Conservation (phyloP, 2,113 vertebrate species). For the Ceuthmochares aereus region DNA sequence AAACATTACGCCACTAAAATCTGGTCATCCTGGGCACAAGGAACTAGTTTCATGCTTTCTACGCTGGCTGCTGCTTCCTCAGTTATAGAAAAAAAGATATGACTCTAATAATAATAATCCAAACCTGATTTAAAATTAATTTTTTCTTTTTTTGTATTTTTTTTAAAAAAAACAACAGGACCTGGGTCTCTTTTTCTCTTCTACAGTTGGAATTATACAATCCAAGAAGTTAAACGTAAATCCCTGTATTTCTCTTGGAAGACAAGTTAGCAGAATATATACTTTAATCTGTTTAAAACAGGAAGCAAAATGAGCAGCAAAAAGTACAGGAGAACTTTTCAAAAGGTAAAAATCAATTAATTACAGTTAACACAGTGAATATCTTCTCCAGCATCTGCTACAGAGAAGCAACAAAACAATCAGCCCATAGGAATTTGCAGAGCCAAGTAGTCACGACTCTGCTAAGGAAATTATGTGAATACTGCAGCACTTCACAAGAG, state of each 20-base stretch:
- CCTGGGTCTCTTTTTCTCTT: background rate
- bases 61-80: background rate
- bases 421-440: background rate
- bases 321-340: background rate
- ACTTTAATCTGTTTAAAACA: background rate
- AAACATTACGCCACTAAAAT: background rate
- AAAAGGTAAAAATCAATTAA: background rate
- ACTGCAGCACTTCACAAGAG: background rate
- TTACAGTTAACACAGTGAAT: background rate
- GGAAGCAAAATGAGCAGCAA: background rate
- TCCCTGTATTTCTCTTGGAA: rapidly evolving
- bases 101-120: background rate
- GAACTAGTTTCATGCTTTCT: background rate
- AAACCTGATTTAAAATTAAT: background rate
- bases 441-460: background rate
- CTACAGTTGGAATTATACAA: background rate
- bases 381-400: background rate
- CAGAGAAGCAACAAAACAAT: background rate
- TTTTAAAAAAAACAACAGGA: background rate
- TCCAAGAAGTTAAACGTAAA: background rate
- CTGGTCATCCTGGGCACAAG: background rate
- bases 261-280: background rate
- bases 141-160: background rate
- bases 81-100: background rate
- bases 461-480: background rate